These are phyloP conservation scores for Drosophila phalerata DNA, from an alignment of 2,888 invertebrate species.

Conservation along the genomic window DNA sequence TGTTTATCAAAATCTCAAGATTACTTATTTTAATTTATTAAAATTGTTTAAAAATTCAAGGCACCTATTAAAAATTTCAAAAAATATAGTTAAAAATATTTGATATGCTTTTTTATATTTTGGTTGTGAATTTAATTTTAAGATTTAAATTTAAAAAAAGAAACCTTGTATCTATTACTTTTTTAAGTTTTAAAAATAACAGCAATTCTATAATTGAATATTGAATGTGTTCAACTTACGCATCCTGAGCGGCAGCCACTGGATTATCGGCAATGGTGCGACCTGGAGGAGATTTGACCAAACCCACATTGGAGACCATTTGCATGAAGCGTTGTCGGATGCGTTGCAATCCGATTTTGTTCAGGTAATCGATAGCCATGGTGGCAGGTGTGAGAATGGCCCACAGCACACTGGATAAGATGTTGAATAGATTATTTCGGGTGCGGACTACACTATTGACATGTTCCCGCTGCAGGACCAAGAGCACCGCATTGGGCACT, in stretches of 20 bases:
- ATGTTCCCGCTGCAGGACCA: conserved; percentile 55
- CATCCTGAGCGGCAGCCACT: conserved; percentile 38
- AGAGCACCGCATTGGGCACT: conserved; percentile 87
- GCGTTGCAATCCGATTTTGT: conserved; percentile 65
- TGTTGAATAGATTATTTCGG: conserved; percentile 68
- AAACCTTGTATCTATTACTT: too few relatives aligned
- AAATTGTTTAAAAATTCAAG: too few relatives aligned
- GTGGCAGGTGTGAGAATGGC: conserved; percentile 82
- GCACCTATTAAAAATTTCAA: too few relatives aligned
- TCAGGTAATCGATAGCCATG: conserved; percentile 78
- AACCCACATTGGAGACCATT: conserved; percentile 44
- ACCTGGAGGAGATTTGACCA: conserved; percentile 15
- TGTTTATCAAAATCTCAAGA: too few relatives aligned
- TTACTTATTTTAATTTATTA: too few relatives aligned
- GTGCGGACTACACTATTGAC: conserved; percentile 59
- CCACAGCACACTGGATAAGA: conserved; percentile 83
- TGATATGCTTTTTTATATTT: too few relatives aligned
- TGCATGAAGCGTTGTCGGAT: conserved; percentile 43
- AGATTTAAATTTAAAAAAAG: too few relatives aligned
- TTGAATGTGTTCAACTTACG: conserved; percentile 73
- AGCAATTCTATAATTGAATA: too few relatives aligned
- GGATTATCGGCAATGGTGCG: background rate
- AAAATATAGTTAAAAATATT: too few relatives aligned
- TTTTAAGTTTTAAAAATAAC: too few relatives aligned
- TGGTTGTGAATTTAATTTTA: too few relatives aligned